Conservation (phyloP, 2,113 vertebrate species). For the Percina caprodes region DNA sequence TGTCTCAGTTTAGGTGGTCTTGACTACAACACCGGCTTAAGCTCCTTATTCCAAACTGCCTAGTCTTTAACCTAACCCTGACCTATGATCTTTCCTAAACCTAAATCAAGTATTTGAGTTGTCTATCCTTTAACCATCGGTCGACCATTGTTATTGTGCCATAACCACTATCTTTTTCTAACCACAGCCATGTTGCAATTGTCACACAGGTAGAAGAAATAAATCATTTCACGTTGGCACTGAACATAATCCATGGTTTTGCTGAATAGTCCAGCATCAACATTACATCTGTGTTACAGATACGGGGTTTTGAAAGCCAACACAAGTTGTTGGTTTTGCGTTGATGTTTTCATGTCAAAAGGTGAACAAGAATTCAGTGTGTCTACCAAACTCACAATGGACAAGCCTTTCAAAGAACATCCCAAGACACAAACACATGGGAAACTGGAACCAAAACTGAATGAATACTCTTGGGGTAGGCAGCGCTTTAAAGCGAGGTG, state of each 20-base stretch:
- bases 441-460: neutral
- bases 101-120: neutral
- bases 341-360: neutral
- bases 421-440: neutral
- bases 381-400: constrained; percentile 20
- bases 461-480: neutral
- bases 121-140: neutral
- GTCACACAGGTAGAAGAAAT: neutral
- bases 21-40: too few relatives aligned
- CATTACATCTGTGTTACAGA: neutral
- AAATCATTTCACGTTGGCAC: neutral
- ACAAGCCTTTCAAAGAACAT: neutral
- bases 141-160: neutral
- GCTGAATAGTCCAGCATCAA: neutral
- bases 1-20: too few relatives aligned
- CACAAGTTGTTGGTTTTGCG: neutral
- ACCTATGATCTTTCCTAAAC: neutral
- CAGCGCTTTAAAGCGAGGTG: constrained; percentile 6
- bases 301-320: neutral
- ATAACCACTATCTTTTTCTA: neutral
- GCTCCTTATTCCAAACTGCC: neutral
- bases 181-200: too few relatives aligned
- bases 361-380: constrained; percentile 9
- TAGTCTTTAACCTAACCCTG: neutral
- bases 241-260: neutral